Base-by-base conservation (phyloP, 2,888 invertebrate species). In the Ophonus ardosiacus region DNA sequence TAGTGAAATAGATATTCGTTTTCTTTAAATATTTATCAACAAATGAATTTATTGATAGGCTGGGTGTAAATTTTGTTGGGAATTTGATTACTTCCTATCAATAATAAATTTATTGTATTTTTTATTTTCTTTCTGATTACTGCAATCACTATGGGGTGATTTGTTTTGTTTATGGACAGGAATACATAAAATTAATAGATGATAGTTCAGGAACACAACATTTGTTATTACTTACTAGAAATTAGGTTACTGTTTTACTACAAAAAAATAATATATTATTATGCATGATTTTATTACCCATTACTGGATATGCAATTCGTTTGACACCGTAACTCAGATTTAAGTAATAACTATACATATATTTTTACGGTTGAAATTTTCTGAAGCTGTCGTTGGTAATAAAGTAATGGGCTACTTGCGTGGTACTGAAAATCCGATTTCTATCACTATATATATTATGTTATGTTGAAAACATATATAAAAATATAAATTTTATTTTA, bases 21-120 rank as follows among this genome's bases (percentile, higher is more conserved):
- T 85, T 85, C 68, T 80, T 85, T 79, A 85, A 85, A 85, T 85
- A 85, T 85, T 85, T 80, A 85, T 78, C 56, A 43, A 8, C 10
- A 78, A 78, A 78, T 78, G 78, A 78, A 74, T 43, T 74, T 74
- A 74, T 74, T 74, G 71, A 74, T 74, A 43, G 43, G 40, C 43
- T 63, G 10, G 24, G 71, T 74, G 71, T 74, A 21, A 74, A 74
- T 74, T 74, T 18, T 8, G 21, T 68, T 5, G 43, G 40, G 71
- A 17, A 74, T 40, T 74, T 74, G 43, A 74, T 74, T 74, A 18
- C 71, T 74, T 40, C 71, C 71, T 74, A 74, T 74, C 43, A 74
- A 74, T 74, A 74, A 74, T 74, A 74, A 43, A 74, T 74, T 68
- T 68, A 68, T 38, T 68, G 68, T 63, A 15, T 68, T 68, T 38